A percentile compares a stretch with the other conserved stretches of the same genome.
Evolutionary conservation across 2,888 invertebrate genomes (phyloP).

Genomic region (Cylloceria caligata): DNA sequence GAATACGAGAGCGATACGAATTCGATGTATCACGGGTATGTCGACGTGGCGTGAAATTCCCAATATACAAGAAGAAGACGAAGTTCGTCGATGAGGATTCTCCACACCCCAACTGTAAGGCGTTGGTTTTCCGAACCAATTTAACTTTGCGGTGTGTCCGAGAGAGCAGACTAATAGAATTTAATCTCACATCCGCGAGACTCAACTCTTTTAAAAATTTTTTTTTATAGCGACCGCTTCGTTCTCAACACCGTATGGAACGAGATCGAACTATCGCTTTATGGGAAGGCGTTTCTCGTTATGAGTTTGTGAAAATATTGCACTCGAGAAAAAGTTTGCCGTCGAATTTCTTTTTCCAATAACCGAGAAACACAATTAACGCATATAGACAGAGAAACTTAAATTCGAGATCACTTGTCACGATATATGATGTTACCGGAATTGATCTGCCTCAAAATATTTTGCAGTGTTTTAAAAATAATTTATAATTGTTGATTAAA

Average conservation of each 20-base stretch:
- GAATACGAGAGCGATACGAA: too few relatives aligned
- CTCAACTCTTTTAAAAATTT: too few relatives aligned
- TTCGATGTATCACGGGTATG: not conserved
- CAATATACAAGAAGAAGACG: not conserved
- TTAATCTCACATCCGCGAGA: slow-evolving; percentile 11
- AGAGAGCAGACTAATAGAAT: slow-evolving; percentile 59
- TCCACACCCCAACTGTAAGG: not conserved
- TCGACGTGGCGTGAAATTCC: not conserved
- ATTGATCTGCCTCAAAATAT: too few relatives aligned
- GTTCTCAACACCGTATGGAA: not conserved
- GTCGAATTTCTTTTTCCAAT: not conserved
- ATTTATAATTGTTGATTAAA: too few relatives aligned
- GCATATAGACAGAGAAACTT: not conserved
- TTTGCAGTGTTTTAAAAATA: too few relatives aligned
- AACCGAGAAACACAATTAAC: not conserved
- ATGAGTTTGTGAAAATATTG: not conserved
- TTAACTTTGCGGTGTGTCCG: slow-evolving; percentile 63
- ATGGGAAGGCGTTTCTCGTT: slow-evolving; percentile 4
- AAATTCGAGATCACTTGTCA: not conserved
- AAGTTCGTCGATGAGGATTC: slow-evolving; percentile 14
- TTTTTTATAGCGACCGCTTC: slow-evolving; percentile 15
- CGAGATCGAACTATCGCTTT: slow-evolving; percentile 23
- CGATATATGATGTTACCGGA: too few relatives aligned
- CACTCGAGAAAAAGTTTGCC: not conserved
- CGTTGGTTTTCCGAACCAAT: slow-evolving; percentile 53